Percentiles rank a stretch among this genome's conserved stretches.
These are phyloP conservation scores for Stegophylla sp. DNA, from an alignment of 2,888 invertebrate species.

Conservation along the genomic window DNA sequence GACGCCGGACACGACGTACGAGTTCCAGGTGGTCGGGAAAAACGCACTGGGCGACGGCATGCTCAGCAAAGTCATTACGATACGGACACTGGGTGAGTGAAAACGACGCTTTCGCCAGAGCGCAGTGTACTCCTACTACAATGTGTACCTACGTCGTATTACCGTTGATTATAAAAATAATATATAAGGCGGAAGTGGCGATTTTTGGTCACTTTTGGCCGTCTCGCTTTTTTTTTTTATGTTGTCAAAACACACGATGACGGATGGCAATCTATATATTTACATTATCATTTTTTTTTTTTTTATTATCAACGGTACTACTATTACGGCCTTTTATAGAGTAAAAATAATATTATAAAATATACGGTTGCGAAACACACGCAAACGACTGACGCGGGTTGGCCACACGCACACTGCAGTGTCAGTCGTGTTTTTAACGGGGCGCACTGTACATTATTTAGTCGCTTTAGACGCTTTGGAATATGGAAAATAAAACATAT, in stretches of 20 bases:
- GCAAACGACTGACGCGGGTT: conserved; percentile 52
- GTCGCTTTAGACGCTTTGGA: conserved; percentile 58
- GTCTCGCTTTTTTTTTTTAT: too few relatives aligned
- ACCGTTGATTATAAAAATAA: too few relatives aligned
- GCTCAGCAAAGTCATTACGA: conserved; percentile 91
- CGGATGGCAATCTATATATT: too few relatives aligned
- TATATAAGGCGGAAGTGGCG: too few relatives aligned
- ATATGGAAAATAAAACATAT: conserved; percentile 52
- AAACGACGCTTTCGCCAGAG: background rate
- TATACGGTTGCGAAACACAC: too few relatives aligned
- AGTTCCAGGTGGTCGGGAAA: conserved; percentile 94
- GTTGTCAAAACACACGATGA: too few relatives aligned
- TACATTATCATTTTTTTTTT: background rate
- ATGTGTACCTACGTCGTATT: too few relatives aligned
- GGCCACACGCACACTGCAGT: conserved; percentile 44
- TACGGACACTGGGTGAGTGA: conserved; percentile 85
- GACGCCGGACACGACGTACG: conserved; percentile 88
- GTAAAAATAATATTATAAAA: too few relatives aligned
- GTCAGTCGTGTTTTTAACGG: conserved; percentile 50
- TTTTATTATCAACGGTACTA: conserved; percentile 21
- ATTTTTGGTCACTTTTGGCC: too few relatives aligned
- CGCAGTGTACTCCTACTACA: background rate
- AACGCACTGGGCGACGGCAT: conserved; percentile 94
- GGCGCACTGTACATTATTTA: conserved; percentile 58
- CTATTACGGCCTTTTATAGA: too few relatives aligned